phyloP scores from a whole-genome alignment of 2,888 invertebrate genomes.

The Megamerina dolium region DNA sequence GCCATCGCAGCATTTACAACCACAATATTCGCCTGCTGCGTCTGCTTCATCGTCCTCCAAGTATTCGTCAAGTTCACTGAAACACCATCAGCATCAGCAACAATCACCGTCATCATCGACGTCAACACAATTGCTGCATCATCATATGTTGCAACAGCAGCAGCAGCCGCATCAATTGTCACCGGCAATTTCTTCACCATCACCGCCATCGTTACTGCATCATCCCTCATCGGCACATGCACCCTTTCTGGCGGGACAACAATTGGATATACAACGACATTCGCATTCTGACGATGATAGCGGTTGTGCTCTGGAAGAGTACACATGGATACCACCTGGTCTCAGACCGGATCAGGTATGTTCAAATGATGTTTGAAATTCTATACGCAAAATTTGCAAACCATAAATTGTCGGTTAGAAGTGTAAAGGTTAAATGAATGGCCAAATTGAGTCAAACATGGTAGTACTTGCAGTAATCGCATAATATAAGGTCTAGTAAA shows the following conservation, averaged over 20 bases:
- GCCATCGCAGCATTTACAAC: slow-evolving; percentile 22
- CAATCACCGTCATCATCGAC: slow-evolving; percentile 20
- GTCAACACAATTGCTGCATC: slow-evolving; percentile 15
- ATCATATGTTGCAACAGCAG: slow-evolving; percentile 15
- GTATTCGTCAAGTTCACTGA: slow-evolving; percentile 35
- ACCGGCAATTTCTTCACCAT: slow-evolving; percentile 46
- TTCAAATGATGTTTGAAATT: slow-evolving; percentile 3
- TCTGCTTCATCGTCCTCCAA: slow-evolving; percentile 36
- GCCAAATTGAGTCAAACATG: too few species aligned
- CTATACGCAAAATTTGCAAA: too few species aligned
- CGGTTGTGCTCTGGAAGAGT: slow-evolving; percentile 97
- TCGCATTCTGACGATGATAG: slow-evolving; percentile 97
- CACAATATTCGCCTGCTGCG: slow-evolving; percentile 38
- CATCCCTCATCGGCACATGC: slow-evolving; percentile 40
- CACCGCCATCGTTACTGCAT: slow-evolving; percentile 45
- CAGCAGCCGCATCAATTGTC: slow-evolving; percentile 37
- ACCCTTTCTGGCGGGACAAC: slow-evolving; percentile 44
- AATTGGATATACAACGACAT: slow-evolving; percentile 70
- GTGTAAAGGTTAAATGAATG: too few species aligned
- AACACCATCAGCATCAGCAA: slow-evolving; percentile 28
- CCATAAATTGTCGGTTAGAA: too few species aligned
- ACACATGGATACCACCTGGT: slow-evolving; percentile 97
- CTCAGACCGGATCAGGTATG: slow-evolving; percentile 92
- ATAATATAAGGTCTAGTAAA: too few species aligned
- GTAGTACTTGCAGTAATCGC: too few species aligned